Base-by-base conservation (phyloP, 1,140 invertebrate genomes). In the Drosophila orena region DNA sequence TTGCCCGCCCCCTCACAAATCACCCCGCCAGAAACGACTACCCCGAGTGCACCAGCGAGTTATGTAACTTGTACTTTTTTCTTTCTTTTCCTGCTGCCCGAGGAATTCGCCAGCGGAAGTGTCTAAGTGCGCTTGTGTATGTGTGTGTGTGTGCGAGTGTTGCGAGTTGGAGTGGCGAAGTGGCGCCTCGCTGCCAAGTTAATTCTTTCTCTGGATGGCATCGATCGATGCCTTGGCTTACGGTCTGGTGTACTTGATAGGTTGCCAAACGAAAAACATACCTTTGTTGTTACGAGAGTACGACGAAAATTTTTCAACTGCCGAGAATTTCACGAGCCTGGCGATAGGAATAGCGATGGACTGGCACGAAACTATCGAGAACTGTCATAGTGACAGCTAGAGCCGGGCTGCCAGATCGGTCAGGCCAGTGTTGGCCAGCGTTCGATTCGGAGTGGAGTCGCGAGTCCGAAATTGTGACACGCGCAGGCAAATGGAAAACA, bases 201-300 rank as follows among this genome's bases (percentile, higher is more conserved):
- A 2, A 17, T 34, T n/a, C 4, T 50, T 50, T 20, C 44, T 64
- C 40, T 47, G 58, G 52, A 22, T 34, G 37, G 50, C 55, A 62
- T 61, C 61, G 61, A 69, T 69, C 52, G 40, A 35, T 54, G 62
- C 75, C 73, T 59, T 62, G 83, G 76, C 66, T 77, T 83, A 88
- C 84, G 60, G 64, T 68, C 64, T 65, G 77, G 66, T 73, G 78
- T 77, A 49, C 70, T 59, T 77, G 56, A 46, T 52, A 50, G 40
- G 42, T 50, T 59, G 59, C 30, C 30, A 30, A 30, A 10, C 65
- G 52, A 72, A 85, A 81, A 84, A 88, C 83, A 88, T 88, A 88
- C 83, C 83, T 88, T 83, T 88, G 83, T 89, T 83, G 76, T 77
- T 83, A 56, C 76, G 71, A 88, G 75, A 89, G 76, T 88, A 79